Evolutionary conservation across 2,888 invertebrate genomes (phyloP), one percentile per base, ranked within the genome.

Genomic region (Orthonevra nobilis): DNA sequence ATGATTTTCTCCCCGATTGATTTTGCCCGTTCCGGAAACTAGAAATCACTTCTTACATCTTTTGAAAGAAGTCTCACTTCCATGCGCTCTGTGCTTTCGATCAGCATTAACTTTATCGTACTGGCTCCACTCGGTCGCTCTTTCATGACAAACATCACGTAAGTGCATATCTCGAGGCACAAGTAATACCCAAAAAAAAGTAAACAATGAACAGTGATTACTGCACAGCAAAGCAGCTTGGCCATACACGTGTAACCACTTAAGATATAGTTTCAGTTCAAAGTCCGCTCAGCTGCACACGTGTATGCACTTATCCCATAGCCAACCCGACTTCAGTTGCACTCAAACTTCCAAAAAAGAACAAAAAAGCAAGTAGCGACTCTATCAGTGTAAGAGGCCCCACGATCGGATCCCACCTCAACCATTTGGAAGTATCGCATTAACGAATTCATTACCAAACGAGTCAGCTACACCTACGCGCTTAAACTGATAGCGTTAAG

Each of bases 391-490:
- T n/a, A n/a, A n/a, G n/a, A n/a, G n/a, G n/a, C n/a, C n/a, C n/a
- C n/a, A n/a, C n/a, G n/a, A n/a, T n/a, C n/a, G n/a, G n/a, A n/a
- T n/a, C n/a, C n/a, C n/a, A n/a, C n/a, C n/a, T n/a, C n/a, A n/a
- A n/a, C n/a, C 4, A 14, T 14, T 14, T 40, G 40, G 1, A 5
- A 40, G 10, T 1, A 7, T 36, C 9, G 12, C 10, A 5, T 30
- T 14, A 50, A 64, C 30, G 15, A 40, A 40, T 12, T 42, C 32
- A 64, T 54, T 42, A 42, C 30, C 20, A 14, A 30, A 23, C 44
- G 26, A 15, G 7, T 40, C 52, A 14, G 12, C 36, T 44, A 50
- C 61, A 50, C 48, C 61, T 63, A 63, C 61, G 28, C 48, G n/a
- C 44, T 20, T 12, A 9, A 19, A 42, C 38, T 26, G 34, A 54